These are phyloP conservation scores for Cnemophilus loriae DNA, from an alignment of 2,113 vertebrate species.

Conservation along the genomic window DNA sequence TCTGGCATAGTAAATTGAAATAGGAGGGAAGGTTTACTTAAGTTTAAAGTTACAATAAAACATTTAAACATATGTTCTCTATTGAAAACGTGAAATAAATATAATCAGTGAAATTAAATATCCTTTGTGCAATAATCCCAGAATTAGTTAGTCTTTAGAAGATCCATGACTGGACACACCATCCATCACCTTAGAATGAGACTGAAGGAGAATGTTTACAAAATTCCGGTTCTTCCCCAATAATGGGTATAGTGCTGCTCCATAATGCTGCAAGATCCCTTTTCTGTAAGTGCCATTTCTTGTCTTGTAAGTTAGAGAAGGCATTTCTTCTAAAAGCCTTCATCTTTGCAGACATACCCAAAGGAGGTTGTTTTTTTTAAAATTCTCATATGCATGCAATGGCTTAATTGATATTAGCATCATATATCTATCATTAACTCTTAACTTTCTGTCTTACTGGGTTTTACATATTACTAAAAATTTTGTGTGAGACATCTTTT, in stretches of 20 bases:
- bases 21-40: not conserved
- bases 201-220: not conserved
- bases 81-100: not conserved
- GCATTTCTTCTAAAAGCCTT: not conserved
- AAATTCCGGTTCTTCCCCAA: not conserved
- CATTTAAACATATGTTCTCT: not conserved
- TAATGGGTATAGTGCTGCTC: not conserved
- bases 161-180: not conserved
- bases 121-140: not conserved
- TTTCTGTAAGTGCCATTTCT: not conserved
- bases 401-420: not conserved
- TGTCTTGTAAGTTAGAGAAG: not conserved
- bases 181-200: not conserved
- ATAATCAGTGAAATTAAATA: not conserved
- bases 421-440: not conserved
- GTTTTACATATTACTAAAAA: not conserved
- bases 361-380: too few relatives aligned
- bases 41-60: not conserved
- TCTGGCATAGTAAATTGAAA: not conserved
- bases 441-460: not conserved
- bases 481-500: not conserved
- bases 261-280: not conserved
- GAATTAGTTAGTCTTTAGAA: not conserved
- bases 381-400: not conserved
- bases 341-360: not conserved